Base-by-base conservation (phyloP, 64 coral and sea anemone species). In the Actinia equina region DNA sequence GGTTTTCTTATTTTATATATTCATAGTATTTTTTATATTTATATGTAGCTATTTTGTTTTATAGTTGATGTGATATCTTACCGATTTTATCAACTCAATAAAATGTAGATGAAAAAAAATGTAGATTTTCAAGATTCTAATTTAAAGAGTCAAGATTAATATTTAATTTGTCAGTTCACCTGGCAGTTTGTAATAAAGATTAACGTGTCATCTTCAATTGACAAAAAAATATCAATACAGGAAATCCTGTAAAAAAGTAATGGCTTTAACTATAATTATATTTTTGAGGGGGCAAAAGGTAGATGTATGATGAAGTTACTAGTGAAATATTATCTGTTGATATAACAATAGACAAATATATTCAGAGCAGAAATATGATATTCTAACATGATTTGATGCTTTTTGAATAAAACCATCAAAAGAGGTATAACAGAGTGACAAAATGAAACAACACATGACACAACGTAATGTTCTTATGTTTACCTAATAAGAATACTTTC, bases 111-210 rank as follows among this genome's bases (percentile, higher is more conserved):
- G n/a, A n/a, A n/a, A n/a, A n/a, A n/a, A n/a, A n/a, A n/a, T n/a
- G n/a, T n/a, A n/a, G n/a, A n/a, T 74, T 74, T 74, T 74, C 13
- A 11, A 41, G 42, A 27, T 41, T 74, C 11, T 7, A 41, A 2
- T 74, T 74, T 30, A 13, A 14, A 74, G 41, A 27, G 8, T 27
- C 6, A 1, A 42, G 27, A 5, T 74, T 15, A 74, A 74, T 74
- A 74, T 42, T 74, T 74, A 74, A 74, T 74, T 74, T 41, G 69
- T 30, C 25, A 37, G 23, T 74, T 74, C 69, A 74, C 69, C 69
- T 74, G 69, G 12, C 69, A 30, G 69, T 15, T 42, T 30, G n/a
- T 25, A 74, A 74, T 74, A 74, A 65, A 0, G 0, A 10, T 30
- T 5, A 74, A 74, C 9, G 41, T 30, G 12, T 74, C 69, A 74